Evolutionary conservation across 1,140 invertebrate species (phyloP).

Genomic region (Drosophila prosaltans): DNA sequence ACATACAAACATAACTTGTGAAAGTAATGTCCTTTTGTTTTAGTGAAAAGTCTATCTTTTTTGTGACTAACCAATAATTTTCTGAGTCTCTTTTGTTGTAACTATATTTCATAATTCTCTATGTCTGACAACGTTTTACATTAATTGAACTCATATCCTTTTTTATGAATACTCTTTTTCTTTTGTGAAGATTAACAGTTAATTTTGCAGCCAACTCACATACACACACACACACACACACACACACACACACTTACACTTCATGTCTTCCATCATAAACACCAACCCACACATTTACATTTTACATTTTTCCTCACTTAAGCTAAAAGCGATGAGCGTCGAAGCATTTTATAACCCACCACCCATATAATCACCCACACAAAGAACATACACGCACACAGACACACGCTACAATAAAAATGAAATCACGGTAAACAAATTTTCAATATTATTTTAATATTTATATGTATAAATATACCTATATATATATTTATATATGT

Average conservation of each 20-base stretch:
- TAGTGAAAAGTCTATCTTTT: conserved; percentile 34
- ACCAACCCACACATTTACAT: conserved; percentile 22
- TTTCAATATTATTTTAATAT: conserved; percentile 15
- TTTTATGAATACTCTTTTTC: conserved; percentile 45
- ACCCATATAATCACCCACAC: conserved; percentile 45
- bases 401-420: conserved; percentile 43
- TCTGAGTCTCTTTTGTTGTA: conserved; percentile 38
- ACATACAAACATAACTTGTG: neutral
- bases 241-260: neutral
- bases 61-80: conserved; percentile 46
- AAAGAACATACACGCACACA: conserved; percentile 19
- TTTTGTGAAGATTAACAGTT: conserved; percentile 59
- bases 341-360: conserved; percentile 2
- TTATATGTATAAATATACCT: neutral
- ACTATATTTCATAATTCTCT: conserved; percentile 3
- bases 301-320: neutral
- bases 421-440: conserved; percentile 65
- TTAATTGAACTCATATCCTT: conserved; percentile 29
- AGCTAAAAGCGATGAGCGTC: neutral
- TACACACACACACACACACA: conserved; percentile 37
- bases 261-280: neutral
- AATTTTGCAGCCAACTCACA: conserved; percentile 63
- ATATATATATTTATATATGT: neutral
- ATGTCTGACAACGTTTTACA: conserved; percentile 1
- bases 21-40: conserved; percentile 13